Conservation (phyloP, 2,888 invertebrate genomes). For the Oxytorus armatus region DNA sequence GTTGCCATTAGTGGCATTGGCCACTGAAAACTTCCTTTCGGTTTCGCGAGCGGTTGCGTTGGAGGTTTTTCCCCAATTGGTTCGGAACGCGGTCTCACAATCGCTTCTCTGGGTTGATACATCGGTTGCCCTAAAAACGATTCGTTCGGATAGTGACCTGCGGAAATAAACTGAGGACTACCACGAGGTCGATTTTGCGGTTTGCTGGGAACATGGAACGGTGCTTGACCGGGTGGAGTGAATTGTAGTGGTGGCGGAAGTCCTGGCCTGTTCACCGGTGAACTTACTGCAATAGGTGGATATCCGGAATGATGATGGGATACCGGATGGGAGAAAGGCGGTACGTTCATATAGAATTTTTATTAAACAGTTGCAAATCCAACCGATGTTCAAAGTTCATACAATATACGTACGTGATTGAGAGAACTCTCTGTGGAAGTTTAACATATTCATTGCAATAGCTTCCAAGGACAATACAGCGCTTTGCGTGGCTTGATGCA, state of each 20-base stretch:
- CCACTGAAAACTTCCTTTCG: not conserved
- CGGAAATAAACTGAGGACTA: constrained; percentile 11
- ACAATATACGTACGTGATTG: constrained; percentile 27
- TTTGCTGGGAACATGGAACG: constrained; percentile 11
- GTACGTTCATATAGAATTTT: constrained; percentile 21
- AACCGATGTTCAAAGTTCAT: not conserved
- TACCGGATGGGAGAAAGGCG: not conserved
- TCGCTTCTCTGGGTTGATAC: too few species aligned
- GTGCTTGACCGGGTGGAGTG: constrained; percentile 19
- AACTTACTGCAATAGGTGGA: too few species aligned
- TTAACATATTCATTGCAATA: constrained; percentile 1
- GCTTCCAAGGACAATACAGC: not conserved
- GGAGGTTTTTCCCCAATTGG: too few species aligned
- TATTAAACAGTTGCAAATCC: not conserved
- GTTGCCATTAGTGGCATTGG: not conserved
- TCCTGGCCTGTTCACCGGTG: not conserved
- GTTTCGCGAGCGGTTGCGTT: too few species aligned
- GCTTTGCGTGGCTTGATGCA: not conserved
- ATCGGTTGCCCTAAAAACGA: too few species aligned
- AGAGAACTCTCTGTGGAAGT: constrained; percentile 7
- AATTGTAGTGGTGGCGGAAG: constrained; percentile 18
- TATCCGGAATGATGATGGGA: not conserved
- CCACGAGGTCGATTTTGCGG: constrained; percentile 3
- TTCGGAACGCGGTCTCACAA: too few species aligned
- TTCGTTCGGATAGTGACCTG: not conserved